Conservation (phyloP, 2,888 invertebrate genomes). For the Diplazon laetatorius region DNA sequence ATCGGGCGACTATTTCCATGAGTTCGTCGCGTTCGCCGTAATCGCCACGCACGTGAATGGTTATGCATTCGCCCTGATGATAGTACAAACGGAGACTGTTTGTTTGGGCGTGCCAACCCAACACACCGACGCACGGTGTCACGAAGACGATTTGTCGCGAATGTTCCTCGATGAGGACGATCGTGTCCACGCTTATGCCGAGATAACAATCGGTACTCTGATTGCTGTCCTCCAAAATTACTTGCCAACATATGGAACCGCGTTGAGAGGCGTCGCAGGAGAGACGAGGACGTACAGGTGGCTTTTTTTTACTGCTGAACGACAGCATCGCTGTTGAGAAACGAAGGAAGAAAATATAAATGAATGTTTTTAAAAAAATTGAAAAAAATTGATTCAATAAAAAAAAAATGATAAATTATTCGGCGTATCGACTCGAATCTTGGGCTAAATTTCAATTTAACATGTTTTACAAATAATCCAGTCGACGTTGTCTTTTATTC, state of each 20-base stretch:
- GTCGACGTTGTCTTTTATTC: too few species aligned
- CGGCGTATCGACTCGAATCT: too few species aligned
- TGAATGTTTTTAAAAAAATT: background rate
- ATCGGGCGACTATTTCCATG: conserved; percentile 90
- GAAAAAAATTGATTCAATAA: background rate
- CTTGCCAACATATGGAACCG: conserved; percentile 93
- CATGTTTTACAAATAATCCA: too few species aligned
- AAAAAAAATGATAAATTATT: too few species aligned
- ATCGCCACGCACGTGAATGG: conserved; percentile 89
- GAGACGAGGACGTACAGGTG: conserved; percentile 88
- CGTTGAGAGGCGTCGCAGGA: conserved; percentile 89
- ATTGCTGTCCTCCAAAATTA: conserved; percentile 88
- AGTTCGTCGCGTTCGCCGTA: conserved; percentile 88
- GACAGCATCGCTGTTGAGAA: conserved; percentile 88
- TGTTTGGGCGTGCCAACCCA: conserved; percentile 88
- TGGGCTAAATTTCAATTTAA: too few species aligned
- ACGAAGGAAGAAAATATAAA: conserved; percentile 44
- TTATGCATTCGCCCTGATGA: conserved; percentile 96
- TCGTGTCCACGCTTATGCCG: conserved; percentile 93
- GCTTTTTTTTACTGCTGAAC: conserved; percentile 90
- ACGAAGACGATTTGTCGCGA: conserved; percentile 93
- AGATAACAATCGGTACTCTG: conserved; percentile 90
- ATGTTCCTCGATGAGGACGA: conserved; percentile 93
- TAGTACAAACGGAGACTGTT: conserved; percentile 92
- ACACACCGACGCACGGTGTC: conserved; percentile 91